phyloP scores from a whole-genome alignment of 2,113 vertebrate species.

The Dunckerocampus dactyliophorus region DNA sequence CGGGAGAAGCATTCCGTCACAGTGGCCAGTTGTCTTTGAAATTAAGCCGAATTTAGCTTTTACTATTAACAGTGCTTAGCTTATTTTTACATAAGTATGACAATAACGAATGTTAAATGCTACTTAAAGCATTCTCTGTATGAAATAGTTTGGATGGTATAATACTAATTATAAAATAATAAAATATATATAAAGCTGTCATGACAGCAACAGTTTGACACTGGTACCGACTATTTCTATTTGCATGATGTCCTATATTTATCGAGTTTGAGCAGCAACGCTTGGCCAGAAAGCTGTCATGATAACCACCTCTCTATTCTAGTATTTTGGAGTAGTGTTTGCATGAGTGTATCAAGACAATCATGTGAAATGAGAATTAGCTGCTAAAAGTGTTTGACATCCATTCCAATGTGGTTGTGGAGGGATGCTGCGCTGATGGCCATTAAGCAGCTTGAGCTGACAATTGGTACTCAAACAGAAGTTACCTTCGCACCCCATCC shows the following conservation, averaged over 20 bases:
- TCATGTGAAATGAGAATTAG: conserved; percentile 1
- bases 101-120: too few species aligned
- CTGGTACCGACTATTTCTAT: background rate
- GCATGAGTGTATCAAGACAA: conserved; percentile 9
- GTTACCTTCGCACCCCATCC: conserved; percentile 29
- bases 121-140: too few species aligned
- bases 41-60: too few species aligned
- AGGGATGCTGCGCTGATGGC: conserved; percentile 7
- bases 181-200: background rate
- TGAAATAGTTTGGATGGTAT: too few species aligned
- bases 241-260: background rate
- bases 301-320: conserved; percentile 1
- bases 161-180: too few species aligned
- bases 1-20: too few species aligned
- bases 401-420: background rate
- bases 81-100: too few species aligned
- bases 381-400: conserved; percentile 13
- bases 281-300: background rate
- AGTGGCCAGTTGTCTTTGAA: too few species aligned
- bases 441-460: conserved; percentile 20
- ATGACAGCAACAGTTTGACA: background rate
- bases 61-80: too few species aligned
- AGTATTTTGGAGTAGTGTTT: background rate
- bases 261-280: background rate
- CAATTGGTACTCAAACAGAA: conserved; percentile 24